Evolutionary conservation across 1,140 invertebrate species (phyloP), one percentile per base, ranked within the genome.

Genomic region (Euglossa dilemma): DNA sequence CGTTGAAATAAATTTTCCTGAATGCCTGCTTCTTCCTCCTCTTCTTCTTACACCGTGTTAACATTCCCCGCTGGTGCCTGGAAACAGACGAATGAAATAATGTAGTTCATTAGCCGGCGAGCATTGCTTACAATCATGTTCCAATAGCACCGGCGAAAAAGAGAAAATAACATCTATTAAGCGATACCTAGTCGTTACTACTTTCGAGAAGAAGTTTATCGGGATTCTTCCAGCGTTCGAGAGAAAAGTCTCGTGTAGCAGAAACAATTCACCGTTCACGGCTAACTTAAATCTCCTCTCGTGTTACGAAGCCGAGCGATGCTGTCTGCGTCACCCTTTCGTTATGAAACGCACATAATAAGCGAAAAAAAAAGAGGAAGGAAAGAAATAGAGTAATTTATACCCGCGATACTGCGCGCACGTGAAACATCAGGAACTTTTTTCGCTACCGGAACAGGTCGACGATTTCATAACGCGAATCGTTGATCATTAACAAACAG

Each of bases 401-500:
- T 56, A 74, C 54, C 45, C 6, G 23, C 25, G 25, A 6, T n/a
- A 36, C 54, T 47, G 25, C 50, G 43, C 2, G 36, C 45, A 23
- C 36, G 18, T 12, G 57, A 61, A 83, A 79, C 70, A 83, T 83
- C 75, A 70, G 79, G 70, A 83, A 79, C n/a, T 85, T 73, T 73
- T 57, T 71, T 25, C 28, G 23, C 23, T 77, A 4, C 36, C 69
- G 43, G 78, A 57, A 28, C 36, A 54, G 66, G 18, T 67, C 80
- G 61, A 43, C 57, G 69, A 78, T 84, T 28, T 64, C 66, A 36
- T 25, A n/a, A 59, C 78, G 66, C 45, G 52, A 86, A 87, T 84
- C 54, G 72, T 45, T 23, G 72, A 76, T 84, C 84, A 87, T 87
- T 86, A 52, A 47, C 69, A 66, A 79, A 78, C 47, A 80, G 52